Evolutionary conservation across 2,797 vertebrate genomes (phyloP).

Genomic region (Eurystomus glaucurus): DNA sequence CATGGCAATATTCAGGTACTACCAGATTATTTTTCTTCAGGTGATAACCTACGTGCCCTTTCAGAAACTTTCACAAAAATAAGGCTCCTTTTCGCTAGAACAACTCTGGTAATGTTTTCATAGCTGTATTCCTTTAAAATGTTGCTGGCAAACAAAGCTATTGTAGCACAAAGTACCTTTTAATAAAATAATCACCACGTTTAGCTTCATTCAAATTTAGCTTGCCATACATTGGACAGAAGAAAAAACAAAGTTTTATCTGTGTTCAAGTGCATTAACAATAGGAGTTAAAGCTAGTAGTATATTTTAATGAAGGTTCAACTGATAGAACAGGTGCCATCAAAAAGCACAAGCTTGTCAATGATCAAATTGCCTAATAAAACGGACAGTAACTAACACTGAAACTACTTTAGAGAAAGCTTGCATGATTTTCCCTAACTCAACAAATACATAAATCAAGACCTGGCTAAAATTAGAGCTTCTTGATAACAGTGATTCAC

Average conservation of each 20-base stretch:
- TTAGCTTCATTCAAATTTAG: conserved; percentile 54
- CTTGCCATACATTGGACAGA: conserved; percentile 1
- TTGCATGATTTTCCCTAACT: background rate
- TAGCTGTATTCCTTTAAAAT: background rate
- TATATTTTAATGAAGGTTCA: conserved; percentile 17
- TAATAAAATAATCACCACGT: conserved; percentile 6
- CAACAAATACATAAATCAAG: conserved; percentile 33
- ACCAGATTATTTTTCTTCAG: background rate
- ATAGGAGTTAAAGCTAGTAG: background rate
- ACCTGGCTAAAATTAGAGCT: conserved; percentile 32
- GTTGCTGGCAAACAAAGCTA: conserved; percentile 25
- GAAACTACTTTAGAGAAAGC: conserved; percentile 16
- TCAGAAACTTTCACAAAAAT: background rate
- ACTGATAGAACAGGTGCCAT: conserved; percentile 5
- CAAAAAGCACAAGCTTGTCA: background rate
- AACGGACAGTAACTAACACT: conserved; percentile 10
- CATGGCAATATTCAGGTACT: background rate
- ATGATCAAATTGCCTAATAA: background rate
- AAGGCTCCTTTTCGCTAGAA: background rate
- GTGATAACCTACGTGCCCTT: background rate
- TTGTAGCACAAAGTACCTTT: conserved; percentile 27
- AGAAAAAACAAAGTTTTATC: background rate
- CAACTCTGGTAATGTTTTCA: background rate
- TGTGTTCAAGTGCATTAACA: conserved; percentile 23
- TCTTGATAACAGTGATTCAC: conserved; percentile 24